A percentile compares a stretch with the other conserved stretches of the same genome.
These are phyloP conservation scores for Agapornis roseicollis DNA, from an alignment of 2,113 vertebrate species.

Conservation along the genomic window DNA sequence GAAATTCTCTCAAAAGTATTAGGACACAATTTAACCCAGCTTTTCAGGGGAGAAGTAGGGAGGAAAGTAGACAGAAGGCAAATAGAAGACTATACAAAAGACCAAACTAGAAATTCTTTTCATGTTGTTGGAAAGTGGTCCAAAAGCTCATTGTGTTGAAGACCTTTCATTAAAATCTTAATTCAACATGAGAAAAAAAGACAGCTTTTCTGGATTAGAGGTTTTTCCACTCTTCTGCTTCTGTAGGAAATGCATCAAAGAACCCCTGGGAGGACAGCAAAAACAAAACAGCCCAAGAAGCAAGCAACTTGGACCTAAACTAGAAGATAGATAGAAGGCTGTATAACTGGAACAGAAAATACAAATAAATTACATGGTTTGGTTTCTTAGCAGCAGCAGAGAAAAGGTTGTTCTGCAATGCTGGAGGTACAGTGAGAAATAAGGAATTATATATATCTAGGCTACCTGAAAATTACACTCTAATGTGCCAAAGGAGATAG, in stretches of 20 bases:
- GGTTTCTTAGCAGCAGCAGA: neutral
- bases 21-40: neutral
- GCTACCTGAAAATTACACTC: neutral
- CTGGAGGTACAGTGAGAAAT: neutral
- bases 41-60: neutral
- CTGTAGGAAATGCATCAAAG: neutral
- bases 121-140: neutral
- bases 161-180: neutral
- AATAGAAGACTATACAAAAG: neutral
- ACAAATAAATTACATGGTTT: neutral
- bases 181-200: neutral
- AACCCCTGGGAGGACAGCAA: neutral
- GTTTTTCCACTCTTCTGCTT: conserved; percentile 14
- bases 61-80: neutral
- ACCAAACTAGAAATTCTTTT: neutral
- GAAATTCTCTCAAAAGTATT: neutral
- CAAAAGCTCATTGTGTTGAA: conserved; percentile 10
- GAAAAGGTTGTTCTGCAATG: neutral
- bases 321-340: neutral
- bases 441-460: neutral
- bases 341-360: neutral
- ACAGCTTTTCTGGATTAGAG: conserved; percentile 37
- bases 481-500: neutral
- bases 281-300: neutral
- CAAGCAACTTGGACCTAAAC: neutral